These are phyloP conservation scores for Holotrichia oblita DNA, from an alignment of 1,140 invertebrate genomes.

Conservation along the genomic window DNA sequence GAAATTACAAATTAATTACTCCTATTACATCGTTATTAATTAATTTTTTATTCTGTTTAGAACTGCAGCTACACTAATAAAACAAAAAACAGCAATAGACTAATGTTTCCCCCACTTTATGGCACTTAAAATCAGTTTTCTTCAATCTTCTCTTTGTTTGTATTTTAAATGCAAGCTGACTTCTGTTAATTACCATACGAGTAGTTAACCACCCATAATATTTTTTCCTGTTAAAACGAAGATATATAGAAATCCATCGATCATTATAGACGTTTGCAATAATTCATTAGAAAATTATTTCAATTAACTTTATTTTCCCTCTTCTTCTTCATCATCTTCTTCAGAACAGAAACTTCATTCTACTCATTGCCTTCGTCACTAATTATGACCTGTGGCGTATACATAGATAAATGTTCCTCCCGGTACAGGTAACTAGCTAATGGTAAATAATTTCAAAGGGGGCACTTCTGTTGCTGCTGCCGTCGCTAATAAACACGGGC, in stretches of 20 bases:
- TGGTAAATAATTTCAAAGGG: slow-evolving; percentile 25
- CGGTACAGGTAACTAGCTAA: slow-evolving; percentile 11
- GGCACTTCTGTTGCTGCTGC: neutral
- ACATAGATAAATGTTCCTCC: neutral
- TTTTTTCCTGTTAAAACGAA: neutral
- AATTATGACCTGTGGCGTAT: slow-evolving; percentile 33
- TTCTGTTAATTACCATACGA: neutral
- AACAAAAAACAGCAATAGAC: too few species aligned
- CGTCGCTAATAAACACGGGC: slow-evolving; percentile 53
- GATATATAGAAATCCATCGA: neutral
- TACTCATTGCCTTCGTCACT: neutral
- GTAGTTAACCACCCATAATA: neutral
- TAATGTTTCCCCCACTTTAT: too few species aligned
- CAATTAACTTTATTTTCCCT: slow-evolving; percentile 2
- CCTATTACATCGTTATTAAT: too few species aligned
- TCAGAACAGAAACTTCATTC: neutral
- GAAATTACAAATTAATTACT: too few species aligned
- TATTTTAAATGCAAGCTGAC: too few species aligned
- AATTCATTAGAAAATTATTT: slow-evolving; percentile 18
- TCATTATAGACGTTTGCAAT: neutral
- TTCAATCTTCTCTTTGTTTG: too few species aligned
- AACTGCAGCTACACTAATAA: too few species aligned
- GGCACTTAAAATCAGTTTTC: too few species aligned
- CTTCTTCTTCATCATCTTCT: neutral
- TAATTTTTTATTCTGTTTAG: too few species aligned